Evolutionary conservation across 2,888 invertebrate species (phyloP), one percentile per base, ranked within the genome.

Genomic region (Seira sanloemensis): DNA sequence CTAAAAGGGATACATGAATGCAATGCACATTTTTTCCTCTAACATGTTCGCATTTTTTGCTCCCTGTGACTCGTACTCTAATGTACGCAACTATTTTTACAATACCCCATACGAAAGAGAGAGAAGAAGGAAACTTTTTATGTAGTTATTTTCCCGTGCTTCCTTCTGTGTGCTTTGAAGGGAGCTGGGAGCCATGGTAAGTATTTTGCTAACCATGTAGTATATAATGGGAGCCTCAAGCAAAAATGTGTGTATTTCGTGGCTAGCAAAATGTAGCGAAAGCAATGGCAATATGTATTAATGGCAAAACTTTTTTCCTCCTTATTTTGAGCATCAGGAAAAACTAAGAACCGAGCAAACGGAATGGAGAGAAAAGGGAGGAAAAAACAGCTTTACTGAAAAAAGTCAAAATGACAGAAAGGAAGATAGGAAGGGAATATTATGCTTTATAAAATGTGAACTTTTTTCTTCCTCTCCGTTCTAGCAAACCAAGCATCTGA

Each of bases 251-350:
- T 37, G 37, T 9, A 12, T 37, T 37, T 37, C 7, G 9, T 4
- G 9, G 58, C 18, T 58, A 18, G 58, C 58, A 58, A 58, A 58
- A 58, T 58, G 58, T 58, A 58, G 58, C 58, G n/a, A 58, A 58
- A 58, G 58, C 58, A 58, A 58, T 58, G 58, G 58, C 58, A 58
- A 58, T 58, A 58, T 58, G 58, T 58, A 58, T 58, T 58, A 58
- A 58, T 58, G 58, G 58, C 58, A 58, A 58, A 58, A 58, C 16
- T 58, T 58, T n/a, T n/a, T 58, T 58, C 58, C 18, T 58, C 4
- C 58, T 18, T 9, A 58, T 37, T 37, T 37, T 12, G 37, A 12
- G n/a, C 58, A n/a, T n/a, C 9, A 58, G 58, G n/a, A 58, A n/a
- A 58, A n/a, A n/a, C 12, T 9, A 58, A 58, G 18, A 58, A 58